Evolutionary conservation across 37 sponge, comb jelly and placozoan species (phyloP).

Genomic region (Oscarella lobularis): DNA sequence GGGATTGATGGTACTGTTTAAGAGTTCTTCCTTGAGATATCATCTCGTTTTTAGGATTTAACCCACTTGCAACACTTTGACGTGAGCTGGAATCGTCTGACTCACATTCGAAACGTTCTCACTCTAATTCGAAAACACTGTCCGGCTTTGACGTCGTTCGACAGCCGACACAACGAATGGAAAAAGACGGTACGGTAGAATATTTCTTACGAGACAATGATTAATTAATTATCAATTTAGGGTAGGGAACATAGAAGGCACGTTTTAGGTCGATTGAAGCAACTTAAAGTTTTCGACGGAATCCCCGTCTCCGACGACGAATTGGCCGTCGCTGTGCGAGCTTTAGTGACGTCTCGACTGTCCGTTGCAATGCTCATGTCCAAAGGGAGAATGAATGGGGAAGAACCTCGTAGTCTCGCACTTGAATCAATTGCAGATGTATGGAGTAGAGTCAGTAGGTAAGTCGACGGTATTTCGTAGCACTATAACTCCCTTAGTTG

Average conservation of each 20-base stretch:
- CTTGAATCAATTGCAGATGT: slow-evolving; percentile 37
- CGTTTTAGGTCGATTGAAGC: slow-evolving; percentile 33
- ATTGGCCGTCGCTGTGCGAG: slow-evolving; percentile 3
- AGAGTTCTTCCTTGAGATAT: not conserved
- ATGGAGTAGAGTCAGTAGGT: slow-evolving; percentile 23
- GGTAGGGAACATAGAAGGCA: slow-evolving; percentile 2
- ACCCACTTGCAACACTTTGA: slow-evolving; percentile 51
- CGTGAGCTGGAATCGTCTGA: slow-evolving; percentile 73
- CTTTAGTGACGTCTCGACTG: slow-evolving; percentile 33
- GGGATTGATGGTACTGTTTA: slow-evolving; percentile 46
- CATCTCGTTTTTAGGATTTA: slow-evolving; percentile 14
- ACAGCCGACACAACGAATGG: slow-evolving; percentile 69
- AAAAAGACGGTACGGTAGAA: slow-evolving; percentile 21
- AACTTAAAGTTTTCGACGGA: slow-evolving; percentile 22
- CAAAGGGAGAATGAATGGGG: slow-evolving; percentile 14
- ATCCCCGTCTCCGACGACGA: slow-evolving; percentile 35
- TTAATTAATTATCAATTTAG: slow-evolving; percentile 11
- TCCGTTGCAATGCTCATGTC: slow-evolving; percentile 45
- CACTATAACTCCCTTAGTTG: too few species aligned
- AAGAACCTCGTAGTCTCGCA: slow-evolving; percentile 22
- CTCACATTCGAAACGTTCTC: slow-evolving; percentile 18
- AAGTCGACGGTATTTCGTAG: too few species aligned
- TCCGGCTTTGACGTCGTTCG: slow-evolving; percentile 41
- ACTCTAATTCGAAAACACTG: slow-evolving; percentile 35
- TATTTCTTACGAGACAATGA: not conserved